Percentiles rank a stretch among this genome's conserved stretches.
Conservation (phyloP, 1,140 invertebrate genomes). For the Drosophila truncata region DNA sequence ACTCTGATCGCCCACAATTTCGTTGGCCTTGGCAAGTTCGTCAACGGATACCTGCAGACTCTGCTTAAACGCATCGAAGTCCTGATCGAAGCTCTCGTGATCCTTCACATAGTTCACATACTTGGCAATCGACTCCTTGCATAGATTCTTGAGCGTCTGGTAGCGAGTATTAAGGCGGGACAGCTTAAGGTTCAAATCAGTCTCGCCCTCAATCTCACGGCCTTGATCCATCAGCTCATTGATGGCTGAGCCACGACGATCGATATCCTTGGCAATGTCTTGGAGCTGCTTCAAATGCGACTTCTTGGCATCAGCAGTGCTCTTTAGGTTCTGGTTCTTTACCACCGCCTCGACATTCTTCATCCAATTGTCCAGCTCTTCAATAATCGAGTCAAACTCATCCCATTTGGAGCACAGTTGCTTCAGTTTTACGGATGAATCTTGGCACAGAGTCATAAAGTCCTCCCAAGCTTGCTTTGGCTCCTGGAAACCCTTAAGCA, state of each 20-base stretch:
- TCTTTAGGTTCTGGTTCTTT: conserved; percentile 96
- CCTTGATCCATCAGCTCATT: conserved; percentile 90
- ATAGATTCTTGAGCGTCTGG: conserved; percentile 93
- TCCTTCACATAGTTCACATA: conserved; percentile 95
- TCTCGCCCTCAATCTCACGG: conserved; percentile 91
- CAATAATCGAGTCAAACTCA: conserved; percentile 92
- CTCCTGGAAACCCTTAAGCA: conserved; percentile 91
- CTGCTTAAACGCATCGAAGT: conserved; percentile 90
- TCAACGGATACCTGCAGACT: conserved; percentile 91
- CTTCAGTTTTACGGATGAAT: conserved; percentile 89
- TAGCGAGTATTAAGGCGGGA: conserved; percentile 93
- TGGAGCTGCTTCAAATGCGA: conserved; percentile 92
- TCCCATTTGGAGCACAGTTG: conserved; percentile 91
- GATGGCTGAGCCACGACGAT: conserved; percentile 90
- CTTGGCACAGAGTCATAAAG: conserved; percentile 90
- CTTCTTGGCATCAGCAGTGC: conserved; percentile 92
- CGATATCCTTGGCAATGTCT: conserved; percentile 90
- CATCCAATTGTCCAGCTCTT: conserved; percentile 92
- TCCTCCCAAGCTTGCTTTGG: conserved; percentile 91
- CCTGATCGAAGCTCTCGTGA: conserved; percentile 92
- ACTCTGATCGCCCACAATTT: conserved; percentile 94
- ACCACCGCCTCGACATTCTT: conserved; percentile 93
- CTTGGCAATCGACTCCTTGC: conserved; percentile 91
- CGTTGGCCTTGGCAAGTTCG: conserved; percentile 91
- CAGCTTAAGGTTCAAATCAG: conserved; percentile 91